A percentile compares a stretch with the other conserved stretches of the same genome.
Conservation (phyloP, 2,888 invertebrate species). For the Rhaphigaster nebulosa region DNA sequence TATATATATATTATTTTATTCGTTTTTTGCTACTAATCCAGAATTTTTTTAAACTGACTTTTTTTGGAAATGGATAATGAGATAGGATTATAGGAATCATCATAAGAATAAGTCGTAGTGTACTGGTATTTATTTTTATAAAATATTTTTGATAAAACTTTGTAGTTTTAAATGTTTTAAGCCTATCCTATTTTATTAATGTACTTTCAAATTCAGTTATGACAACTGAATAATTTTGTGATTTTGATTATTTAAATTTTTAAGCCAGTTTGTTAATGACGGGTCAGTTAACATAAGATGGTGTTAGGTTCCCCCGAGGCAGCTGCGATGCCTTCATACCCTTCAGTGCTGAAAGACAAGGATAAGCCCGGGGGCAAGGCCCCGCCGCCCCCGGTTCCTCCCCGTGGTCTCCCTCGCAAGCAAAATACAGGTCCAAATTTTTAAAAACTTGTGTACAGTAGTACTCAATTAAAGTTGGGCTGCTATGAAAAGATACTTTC, state of each 20-base stretch:
- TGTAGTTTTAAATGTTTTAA: background rate
- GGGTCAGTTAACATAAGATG: conserved; percentile 54
- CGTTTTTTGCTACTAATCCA: too few relatives aligned
- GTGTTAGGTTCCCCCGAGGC: conserved; percentile 63
- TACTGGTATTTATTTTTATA: background rate
- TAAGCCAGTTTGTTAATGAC: background rate
- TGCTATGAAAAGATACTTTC: background rate
- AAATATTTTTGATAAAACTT: background rate
- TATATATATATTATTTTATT: too few relatives aligned
- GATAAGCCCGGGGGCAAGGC: conserved; percentile 74
- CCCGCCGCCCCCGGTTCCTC: conserved; percentile 91
- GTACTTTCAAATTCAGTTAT: background rate
- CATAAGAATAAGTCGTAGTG: background rate
- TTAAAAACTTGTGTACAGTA: conserved; percentile 57
- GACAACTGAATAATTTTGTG: background rate
- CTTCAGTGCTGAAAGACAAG: conserved; percentile 81
- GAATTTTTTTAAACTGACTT: too few relatives aligned
- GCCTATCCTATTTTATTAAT: background rate
- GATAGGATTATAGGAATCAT: too few relatives aligned
- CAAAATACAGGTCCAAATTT: conserved; percentile 64
- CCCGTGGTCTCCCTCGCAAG: conserved; percentile 77
- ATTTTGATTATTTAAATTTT: background rate
- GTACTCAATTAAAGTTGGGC: background rate
- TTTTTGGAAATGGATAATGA: too few relatives aligned
- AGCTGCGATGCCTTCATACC: conserved; percentile 75